Conservation (phyloP, 2,113 vertebrate genomes). For the Carassius carassius region DNA sequence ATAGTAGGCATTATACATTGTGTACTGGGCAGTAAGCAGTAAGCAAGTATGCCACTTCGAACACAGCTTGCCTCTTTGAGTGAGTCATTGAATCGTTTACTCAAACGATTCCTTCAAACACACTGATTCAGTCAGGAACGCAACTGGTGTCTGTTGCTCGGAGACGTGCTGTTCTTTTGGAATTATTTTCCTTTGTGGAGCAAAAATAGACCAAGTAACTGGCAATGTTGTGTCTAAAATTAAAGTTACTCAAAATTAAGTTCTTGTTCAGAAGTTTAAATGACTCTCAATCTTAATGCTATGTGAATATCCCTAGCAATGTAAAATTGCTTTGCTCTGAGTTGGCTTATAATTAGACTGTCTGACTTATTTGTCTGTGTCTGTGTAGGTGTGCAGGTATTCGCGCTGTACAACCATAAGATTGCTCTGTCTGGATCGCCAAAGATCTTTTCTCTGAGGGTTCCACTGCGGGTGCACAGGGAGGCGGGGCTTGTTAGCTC, state of each 20-base stretch:
- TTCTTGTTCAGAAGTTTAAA: neutral
- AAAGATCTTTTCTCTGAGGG: constrained; percentile 87
- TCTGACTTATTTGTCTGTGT: neutral
- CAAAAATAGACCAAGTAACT: neutral
- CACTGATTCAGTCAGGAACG: neutral
- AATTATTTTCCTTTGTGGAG: neutral
- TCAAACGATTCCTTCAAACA: neutral
- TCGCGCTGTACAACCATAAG: constrained; percentile 89
- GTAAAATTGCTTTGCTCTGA: neutral
- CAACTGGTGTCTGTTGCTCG: neutral
- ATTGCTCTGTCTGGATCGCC: constrained; percentile 72
- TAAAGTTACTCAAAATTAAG: neutral
- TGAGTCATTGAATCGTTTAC: neutral
- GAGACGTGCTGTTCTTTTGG: neutral
- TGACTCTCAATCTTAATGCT: neutral
- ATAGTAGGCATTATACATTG: too few relatives aligned
- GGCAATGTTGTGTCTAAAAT: neutral
- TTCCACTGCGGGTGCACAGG: constrained; percentile 85
- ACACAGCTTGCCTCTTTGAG: neutral
- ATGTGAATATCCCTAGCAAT: neutral
- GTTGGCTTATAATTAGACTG: neutral
- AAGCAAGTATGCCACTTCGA: too few relatives aligned
- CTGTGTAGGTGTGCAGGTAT: constrained; percentile 83
- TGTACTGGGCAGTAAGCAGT: too few relatives aligned
- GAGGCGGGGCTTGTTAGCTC: constrained; percentile 82